Base-by-base conservation (phyloP, 2,888 invertebrate genomes). In the Cephalotes varians region DNA sequence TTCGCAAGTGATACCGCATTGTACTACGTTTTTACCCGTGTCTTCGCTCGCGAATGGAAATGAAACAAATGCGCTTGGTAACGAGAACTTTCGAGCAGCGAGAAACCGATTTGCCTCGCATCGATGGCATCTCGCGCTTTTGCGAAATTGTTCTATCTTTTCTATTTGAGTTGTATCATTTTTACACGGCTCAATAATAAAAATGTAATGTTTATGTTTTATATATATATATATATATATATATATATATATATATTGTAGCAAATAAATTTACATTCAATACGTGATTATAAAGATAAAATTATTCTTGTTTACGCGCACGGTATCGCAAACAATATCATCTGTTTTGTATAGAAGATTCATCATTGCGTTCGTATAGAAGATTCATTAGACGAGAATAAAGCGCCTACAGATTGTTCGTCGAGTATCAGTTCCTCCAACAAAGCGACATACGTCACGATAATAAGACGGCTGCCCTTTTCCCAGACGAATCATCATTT, bases 401-500 rank as follows among this genome's bases (percentile, higher is more conserved):
- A 60, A n/a, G 60, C 84, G 88, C 80, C 88, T 83, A 80, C 85
- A 69, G 67, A 49, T 71, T 73, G 80, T 65, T 25, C 77, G 51
- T 69, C 60, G 51, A 25, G 64, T 81, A 88, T 85, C 88, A 69
- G 73, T 65, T 62, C 54, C 62, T 72, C 60, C 49, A 82, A 64
- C 73, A 82, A 80, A 73, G 77, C 67, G 44, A 58, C 60, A 34
- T 62, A 77, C 76, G 47, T 85, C 62, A 85, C 87, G 86, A 87
- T 91, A 91, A 92, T 91, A 92, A 91, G 91, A 92, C 91, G 89
- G 89, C 91, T 91, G 91, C 91, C 91, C 92, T 90, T 91, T 91
- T 88, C 87, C 84, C 88, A 79, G 86, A 82, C 89, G 89, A 91
- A 91, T 91, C 87, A 88, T 87, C 90, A 92, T 91, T 90, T 91